phyloP scores from a whole-genome alignment of 2,113 vertebrate genomes.

The Oryzias javanicus region DNA sequence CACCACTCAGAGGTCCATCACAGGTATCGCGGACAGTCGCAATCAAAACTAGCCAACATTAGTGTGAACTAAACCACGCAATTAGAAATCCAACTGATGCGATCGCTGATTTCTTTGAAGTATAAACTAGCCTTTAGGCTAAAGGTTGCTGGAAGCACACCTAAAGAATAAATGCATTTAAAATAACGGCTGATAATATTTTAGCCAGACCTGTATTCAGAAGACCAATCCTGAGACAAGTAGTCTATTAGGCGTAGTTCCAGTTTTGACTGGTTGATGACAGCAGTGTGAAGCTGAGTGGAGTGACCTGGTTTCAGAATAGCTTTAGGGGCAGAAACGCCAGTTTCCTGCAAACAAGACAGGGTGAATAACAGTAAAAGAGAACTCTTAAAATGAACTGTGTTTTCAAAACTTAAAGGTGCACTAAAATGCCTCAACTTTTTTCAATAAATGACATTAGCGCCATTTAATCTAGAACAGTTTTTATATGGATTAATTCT shows the following conservation, averaged over 20 bases:
- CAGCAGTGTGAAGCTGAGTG: slow-evolving; percentile 86
- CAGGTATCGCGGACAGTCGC: too few species aligned
- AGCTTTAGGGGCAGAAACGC: slow-evolving; percentile 52
- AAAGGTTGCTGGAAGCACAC: too few species aligned
- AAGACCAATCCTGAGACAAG: slow-evolving; percentile 88
- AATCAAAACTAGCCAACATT: too few species aligned
- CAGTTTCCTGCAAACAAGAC: slow-evolving; percentile 72
- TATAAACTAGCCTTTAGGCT: too few species aligned
- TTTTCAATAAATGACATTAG: too few species aligned
- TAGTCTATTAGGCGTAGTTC: slow-evolving; percentile 85
- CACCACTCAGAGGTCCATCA: too few species aligned
- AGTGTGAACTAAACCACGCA: too few species aligned
- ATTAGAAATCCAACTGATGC: too few species aligned
- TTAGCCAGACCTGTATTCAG: slow-evolving; percentile 75
- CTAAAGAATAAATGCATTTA: neutral
- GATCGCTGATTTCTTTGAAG: too few species aligned
- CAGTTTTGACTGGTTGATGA: slow-evolving; percentile 84
- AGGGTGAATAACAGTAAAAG: slow-evolving; percentile 22
- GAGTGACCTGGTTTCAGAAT: slow-evolving; percentile 85
- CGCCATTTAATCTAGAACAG: too few species aligned
- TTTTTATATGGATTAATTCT: too few species aligned
- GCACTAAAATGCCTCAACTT: too few species aligned
- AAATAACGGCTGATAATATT: neutral
- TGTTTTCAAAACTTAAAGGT: neutral
- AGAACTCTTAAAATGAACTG: neutral